Evolutionary conservation across 2,797 vertebrate species (phyloP), one percentile per base, ranked within the genome.

Genomic region (Erethizon dorsatum): DNA sequence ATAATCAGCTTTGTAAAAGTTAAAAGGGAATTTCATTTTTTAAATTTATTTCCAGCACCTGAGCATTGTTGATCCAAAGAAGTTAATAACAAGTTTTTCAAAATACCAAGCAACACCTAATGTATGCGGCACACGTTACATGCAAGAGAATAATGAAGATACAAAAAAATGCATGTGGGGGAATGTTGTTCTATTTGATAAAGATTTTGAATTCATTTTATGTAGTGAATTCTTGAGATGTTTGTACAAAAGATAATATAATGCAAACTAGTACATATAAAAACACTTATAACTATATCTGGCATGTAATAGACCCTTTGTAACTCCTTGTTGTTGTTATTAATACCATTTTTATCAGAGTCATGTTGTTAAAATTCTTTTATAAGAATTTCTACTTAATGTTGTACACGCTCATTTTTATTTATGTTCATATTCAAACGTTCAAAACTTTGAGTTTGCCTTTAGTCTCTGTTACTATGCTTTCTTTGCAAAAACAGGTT

Each of bases 91-190:
- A 93, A 77, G 24, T 18, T 93, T 78, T 91, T 59, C n/a, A 69
- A 96, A 97, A 92, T n/a, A 94, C 24, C 31, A 96, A 90, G 12
- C 41, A 61, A 56, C 14, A 71, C 28, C 84, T 93, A 96, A 90
- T 93, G 65, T 87, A 52, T 87, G 75, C 5, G 22, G 18, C 82
- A 57, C 80, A 92, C 83, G 75, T 50, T 56, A 67, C 45, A 69
- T 37, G 54, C 18, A 88, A 1, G 59, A 95, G 47, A 88, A 69
- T 75, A 89, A 90, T n/a, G n/a, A 54, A 80, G 56, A 17, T 45
- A 80, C n/a, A 73, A 89, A 95, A 96, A 90, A 73, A n/a, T 52
- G 18, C 63, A 59, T n/a, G 4, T 52, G 56, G 20, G 12, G 0
- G 7, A 94, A 59, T 80, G 54, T 2, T 78, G 33, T 80, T 31